Evolutionary conservation across 2,888 invertebrate species (phyloP), one percentile per base, ranked within the genome.

Genomic region (Drosophila siamana): DNA sequence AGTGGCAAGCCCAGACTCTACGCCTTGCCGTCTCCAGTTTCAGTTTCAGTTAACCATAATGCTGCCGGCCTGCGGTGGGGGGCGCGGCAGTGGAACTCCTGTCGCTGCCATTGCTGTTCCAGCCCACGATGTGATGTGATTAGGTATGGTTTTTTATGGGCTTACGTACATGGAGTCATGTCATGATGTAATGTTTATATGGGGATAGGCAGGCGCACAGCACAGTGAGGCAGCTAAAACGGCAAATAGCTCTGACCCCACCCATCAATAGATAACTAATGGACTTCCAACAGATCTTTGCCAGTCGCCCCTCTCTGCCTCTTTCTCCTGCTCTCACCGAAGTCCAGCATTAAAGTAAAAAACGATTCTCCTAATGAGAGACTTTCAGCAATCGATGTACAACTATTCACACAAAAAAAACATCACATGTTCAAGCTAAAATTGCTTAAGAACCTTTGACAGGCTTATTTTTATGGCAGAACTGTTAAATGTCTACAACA

Each of bases 61-160:
- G 69, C 52, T 52, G 75, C 64, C 52, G 57, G 75, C 64, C 63
- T 74, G 57, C 55, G 54, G 62, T 24, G 55, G n/a, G n/a, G n/a
- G n/a, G n/a, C n/a, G n/a, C n/a, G n/a, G n/a, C n/a, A n/a, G n/a
- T n/a, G n/a, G n/a, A n/a, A n/a, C n/a, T n/a, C n/a, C n/a, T n/a
- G n/a, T n/a, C n/a, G n/a, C n/a, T n/a, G n/a, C n/a, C n/a, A n/a
- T n/a, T n/a, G n/a, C n/a, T n/a, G n/a, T n/a, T n/a, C n/a, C 55
- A 43, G 74, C 72, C 59, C 54, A 74, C 69, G 59, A 47, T 57
- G 33, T 61, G 55, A 72, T 71, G 66, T 66, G 73, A 74, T 73
- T 73, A 69, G 75, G 69, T 69, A 69, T 59, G 55, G 57, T 47
- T 59, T 73, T 70, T 74, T 73, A 74, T 74, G 74, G 72, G 59